phyloP scores from a whole-genome alignment of 2,888 invertebrate species.

The Suillia variegata region DNA sequence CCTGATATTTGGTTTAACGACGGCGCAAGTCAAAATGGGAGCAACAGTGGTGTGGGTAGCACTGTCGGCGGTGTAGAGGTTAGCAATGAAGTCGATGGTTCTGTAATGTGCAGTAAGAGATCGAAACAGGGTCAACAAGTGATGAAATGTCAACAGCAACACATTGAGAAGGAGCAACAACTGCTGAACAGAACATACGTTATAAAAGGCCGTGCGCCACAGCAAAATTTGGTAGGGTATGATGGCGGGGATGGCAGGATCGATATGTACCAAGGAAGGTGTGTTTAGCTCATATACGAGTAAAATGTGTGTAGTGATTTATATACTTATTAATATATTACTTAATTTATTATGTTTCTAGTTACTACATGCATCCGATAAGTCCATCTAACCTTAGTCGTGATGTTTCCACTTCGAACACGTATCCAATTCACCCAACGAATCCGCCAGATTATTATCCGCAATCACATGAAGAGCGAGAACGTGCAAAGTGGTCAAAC shows the following conservation, averaged over 20 bases:
- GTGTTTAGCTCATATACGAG: too few relatives aligned
- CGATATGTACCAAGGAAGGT: too few relatives aligned
- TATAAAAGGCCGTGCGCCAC: constrained; percentile 35
- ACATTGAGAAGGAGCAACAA: constrained; percentile 24
- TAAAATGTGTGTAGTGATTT: too few relatives aligned
- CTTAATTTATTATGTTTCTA: constrained; percentile 18
- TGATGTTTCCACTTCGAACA: constrained; percentile 60
- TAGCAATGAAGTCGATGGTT: constrained; percentile 29
- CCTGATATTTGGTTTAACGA: constrained; percentile 63
- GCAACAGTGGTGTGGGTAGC: constrained; percentile 41
- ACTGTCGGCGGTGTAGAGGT: constrained; percentile 30
- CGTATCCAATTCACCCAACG: constrained; percentile 53
- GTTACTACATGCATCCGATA: constrained; percentile 48
- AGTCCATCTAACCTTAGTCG: constrained; percentile 51
- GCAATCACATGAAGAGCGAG: constrained; percentile 65
- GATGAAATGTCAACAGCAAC: constrained; percentile 13
- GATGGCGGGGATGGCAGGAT: too few relatives aligned
- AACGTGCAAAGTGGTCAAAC: constrained; percentile 77
- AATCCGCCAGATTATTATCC: constrained; percentile 54
- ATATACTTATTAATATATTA: neutral
- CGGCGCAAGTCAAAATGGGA: constrained; percentile 49
- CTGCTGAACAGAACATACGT: constrained; percentile 38
- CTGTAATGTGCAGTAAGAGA: constrained; percentile 35
- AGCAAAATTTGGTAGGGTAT: constrained; percentile 33
- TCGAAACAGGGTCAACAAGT: constrained; percentile 40